Evolutionary conservation across 2,113 vertebrate species (phyloP).

Genomic region (Reinhardtius hippoglossoides): DNA sequence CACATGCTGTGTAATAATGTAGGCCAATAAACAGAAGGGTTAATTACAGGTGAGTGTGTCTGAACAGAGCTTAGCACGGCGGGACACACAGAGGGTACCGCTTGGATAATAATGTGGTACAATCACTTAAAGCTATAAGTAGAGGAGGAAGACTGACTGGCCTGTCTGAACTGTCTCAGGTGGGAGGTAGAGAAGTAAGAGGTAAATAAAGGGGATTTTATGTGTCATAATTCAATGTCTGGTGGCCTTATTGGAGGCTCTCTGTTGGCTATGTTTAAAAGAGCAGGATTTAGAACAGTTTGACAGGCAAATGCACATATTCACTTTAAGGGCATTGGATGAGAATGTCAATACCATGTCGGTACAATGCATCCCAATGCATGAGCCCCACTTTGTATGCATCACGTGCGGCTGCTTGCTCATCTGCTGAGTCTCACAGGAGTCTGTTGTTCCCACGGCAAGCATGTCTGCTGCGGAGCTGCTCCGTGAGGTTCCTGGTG

Average conservation of each 20-base stretch:
- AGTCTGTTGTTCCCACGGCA: too few relatives aligned
- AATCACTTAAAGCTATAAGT: slow-evolving; percentile 60
- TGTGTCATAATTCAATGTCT: slow-evolving; percentile 52
- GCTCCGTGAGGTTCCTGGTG: too few relatives aligned
- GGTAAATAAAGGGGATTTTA: slow-evolving; percentile 37
- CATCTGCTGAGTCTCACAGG: too few relatives aligned
- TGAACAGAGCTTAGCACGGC: slow-evolving; percentile 55
- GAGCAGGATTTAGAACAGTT: too few relatives aligned
- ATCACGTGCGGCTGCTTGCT: too few relatives aligned
- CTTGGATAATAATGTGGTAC: slow-evolving; percentile 66
- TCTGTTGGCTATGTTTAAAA: not conserved
- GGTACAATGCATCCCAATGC: too few relatives aligned
- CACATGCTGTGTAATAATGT: slow-evolving; percentile 53
- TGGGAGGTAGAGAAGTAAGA: slow-evolving; percentile 37
- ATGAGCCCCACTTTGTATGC: too few relatives aligned
- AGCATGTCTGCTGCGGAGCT: too few relatives aligned
- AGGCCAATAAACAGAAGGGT: slow-evolving; percentile 44
- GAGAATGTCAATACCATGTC: too few relatives aligned
- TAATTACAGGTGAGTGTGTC: slow-evolving; percentile 59
- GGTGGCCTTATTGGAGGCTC: slow-evolving; percentile 11
- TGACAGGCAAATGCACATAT: not conserved
- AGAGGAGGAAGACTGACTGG: slow-evolving; percentile 45
- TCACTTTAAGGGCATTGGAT: too few relatives aligned
- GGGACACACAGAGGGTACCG: slow-evolving; percentile 44
- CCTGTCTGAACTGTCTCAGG: slow-evolving; percentile 42